These are phyloP conservation scores for Germaria angustata DNA, from an alignment of 2,888 invertebrate species.

Conservation along the genomic window DNA sequence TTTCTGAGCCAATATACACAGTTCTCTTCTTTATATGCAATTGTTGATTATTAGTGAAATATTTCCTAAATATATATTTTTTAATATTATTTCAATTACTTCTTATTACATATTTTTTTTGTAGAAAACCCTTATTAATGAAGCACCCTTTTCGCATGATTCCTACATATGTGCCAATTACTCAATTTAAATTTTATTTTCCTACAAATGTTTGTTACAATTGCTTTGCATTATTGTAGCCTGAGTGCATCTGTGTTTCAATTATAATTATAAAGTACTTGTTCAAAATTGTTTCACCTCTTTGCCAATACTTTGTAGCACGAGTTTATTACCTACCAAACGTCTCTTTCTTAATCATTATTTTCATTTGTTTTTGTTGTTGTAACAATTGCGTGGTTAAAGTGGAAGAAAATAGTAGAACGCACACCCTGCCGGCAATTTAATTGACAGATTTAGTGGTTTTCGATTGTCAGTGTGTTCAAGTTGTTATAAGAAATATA, in stretches of 20 bases:
- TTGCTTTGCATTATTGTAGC: conserved; percentile 31
- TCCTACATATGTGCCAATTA: conserved; percentile 46
- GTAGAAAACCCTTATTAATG: neutral
- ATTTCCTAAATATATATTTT: neutral
- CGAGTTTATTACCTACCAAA: conserved; percentile 62
- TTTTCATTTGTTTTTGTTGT: conserved; percentile 18
- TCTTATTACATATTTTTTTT: neutral
- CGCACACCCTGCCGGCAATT: conserved; percentile 77
- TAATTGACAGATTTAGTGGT: conserved; percentile 79
- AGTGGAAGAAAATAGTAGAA: conserved; percentile 49
- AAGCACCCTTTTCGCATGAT: neutral
- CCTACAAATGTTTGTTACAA: conserved; percentile 6
- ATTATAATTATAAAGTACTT: conserved; percentile 61
- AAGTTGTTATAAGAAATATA: conserved; percentile 14
- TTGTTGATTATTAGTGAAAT: neutral
- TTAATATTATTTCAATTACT: neutral
- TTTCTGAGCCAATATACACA: too few species aligned
- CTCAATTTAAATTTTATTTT: conserved; percentile 54
- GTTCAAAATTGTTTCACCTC: conserved; percentile 56
- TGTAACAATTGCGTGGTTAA: conserved; percentile 63
- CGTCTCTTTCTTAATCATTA: conserved; percentile 19
- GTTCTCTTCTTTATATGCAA: too few species aligned
- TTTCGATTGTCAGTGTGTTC: conserved; percentile 75
- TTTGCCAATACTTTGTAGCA: conserved; percentile 56
- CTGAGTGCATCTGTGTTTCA: conserved; percentile 38